These are phyloP conservation scores for Parasteatoda lunata DNA, from an alignment of 2,888 invertebrate genomes.

Conservation along the genomic window DNA sequence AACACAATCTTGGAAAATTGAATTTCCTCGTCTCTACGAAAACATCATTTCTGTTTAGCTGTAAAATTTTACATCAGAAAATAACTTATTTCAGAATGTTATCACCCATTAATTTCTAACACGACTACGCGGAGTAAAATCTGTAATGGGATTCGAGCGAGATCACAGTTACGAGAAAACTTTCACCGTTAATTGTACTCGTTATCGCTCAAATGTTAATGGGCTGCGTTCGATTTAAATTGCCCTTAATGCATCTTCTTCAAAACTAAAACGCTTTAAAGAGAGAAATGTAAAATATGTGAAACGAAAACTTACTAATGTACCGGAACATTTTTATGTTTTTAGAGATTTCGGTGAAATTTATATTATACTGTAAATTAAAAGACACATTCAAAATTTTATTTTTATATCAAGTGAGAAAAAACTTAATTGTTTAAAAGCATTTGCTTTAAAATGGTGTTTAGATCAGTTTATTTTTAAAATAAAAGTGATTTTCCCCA, in stretches of 20 bases:
- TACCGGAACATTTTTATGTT: too few relatives aligned
- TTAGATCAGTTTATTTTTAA: too few relatives aligned
- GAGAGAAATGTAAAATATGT: too few relatives aligned
- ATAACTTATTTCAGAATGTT: not conserved
- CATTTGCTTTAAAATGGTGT: too few relatives aligned
- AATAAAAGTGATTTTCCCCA: too few relatives aligned
- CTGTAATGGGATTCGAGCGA: constrained; percentile 18
- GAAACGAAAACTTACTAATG: too few relatives aligned
- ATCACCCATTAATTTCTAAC: constrained; percentile 23
- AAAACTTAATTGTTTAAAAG: too few relatives aligned
- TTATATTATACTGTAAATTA: too few relatives aligned
- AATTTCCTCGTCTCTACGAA: not conserved
- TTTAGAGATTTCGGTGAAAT: too few relatives aligned
- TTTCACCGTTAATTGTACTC: constrained; percentile 37
- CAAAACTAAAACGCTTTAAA: constrained; percentile 1
- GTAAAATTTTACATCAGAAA: not conserved
- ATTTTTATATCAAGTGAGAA: too few relatives aligned
- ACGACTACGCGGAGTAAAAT: not conserved
- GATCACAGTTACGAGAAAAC: constrained; percentile 16
- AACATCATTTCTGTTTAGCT: not conserved
- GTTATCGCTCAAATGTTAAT: constrained; percentile 37
- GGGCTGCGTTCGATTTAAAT: constrained; percentile 20
- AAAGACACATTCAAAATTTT: too few relatives aligned
- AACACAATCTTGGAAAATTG: not conserved
- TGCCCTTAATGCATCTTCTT: constrained; percentile 20